Conservation (phyloP, 2,113 vertebrate genomes). For the Phyllopteryx taeniolatus region DNA sequence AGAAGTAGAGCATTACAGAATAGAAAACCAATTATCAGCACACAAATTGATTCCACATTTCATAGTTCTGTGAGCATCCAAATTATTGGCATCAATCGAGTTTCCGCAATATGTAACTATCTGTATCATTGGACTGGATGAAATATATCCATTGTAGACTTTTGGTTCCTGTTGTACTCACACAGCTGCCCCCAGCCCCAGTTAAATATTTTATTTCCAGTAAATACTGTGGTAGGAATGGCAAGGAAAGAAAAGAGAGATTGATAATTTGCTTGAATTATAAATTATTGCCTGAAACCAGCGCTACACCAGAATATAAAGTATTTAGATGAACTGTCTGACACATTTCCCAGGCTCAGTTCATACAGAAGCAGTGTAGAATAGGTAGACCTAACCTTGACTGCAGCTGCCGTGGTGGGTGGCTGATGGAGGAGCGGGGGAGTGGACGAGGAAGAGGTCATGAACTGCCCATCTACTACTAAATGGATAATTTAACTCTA, state of each 20-base stretch:
- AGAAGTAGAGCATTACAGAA: not conserved
- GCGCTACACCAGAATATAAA: constrained; percentile 5
- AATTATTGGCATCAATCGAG: constrained; percentile 8
- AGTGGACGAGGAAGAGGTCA: constrained; percentile 53
- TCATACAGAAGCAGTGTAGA: constrained; percentile 35
- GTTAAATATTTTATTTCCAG: not conserved
- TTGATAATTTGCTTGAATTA: constrained; percentile 33
- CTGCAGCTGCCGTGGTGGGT: constrained; percentile 45
- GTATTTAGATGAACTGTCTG: constrained; percentile 19
- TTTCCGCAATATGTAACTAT: constrained; percentile 12
- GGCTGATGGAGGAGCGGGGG: constrained; percentile 53
- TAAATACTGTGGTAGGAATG: not conserved
- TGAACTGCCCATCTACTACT: constrained; percentile 57
- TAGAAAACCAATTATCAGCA: not conserved
- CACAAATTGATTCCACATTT: not conserved
- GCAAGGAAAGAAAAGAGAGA: not conserved
- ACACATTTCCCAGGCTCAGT: constrained; percentile 2
- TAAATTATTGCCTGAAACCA: constrained; percentile 37
- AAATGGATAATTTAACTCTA: constrained; percentile 70
- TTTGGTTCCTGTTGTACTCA: constrained; percentile 28
- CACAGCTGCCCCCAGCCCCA: constrained; percentile 8
- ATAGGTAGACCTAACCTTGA: constrained; percentile 56
- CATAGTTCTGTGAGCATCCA: constrained; percentile 2
- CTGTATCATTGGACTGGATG: constrained; percentile 7
- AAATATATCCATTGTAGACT: constrained; percentile 33